Evolutionary conservation across 2,113 vertebrate genomes (phyloP), one percentile per base, ranked within the genome.

Genomic region (Myodes glareolus): DNA sequence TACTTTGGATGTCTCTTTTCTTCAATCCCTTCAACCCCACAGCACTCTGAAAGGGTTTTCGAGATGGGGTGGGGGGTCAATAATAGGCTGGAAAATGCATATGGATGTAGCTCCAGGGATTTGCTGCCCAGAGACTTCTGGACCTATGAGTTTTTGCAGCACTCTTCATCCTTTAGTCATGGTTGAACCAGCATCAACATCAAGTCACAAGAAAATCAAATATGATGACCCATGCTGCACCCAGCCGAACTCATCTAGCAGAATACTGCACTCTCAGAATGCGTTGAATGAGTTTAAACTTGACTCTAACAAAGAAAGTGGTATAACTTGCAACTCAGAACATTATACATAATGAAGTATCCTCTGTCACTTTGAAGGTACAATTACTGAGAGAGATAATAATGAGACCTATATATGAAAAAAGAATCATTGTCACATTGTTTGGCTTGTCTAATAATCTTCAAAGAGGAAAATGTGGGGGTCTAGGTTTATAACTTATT

Each of bases 121-220:
- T 98, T 98, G 98, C 84, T 58, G 39, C 98, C 97, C 97, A 98
- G 97, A 98, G 95, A 98, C 97, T 98, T 98, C 97, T 98, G 95
- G 94, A 97, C 93, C 96, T 93, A 72, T 55, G 77, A 98, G 95
- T 98, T 98, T 97, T 93, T 97, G 95, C 92, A 97, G 96, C 85
- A 94, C 96, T 98, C 98, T 98, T 97, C 96, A 98, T 92, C 98
- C 97, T 98, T 97, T 98, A 98, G 98, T 98, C 98, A 98, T 97
- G 97, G 96, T 97, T 98, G 98, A 98, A 98, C 97, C 84, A 96
- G 97, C 73, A 86, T 98, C 98, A 98, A 98, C 97, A 98, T 97
- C 0, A 84, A 98, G 97, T 96, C 0, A 6, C 94, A 97, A 95
- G 96, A 97, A 98, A 98, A 98, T 98, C 97, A 98, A 98, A 97